Conservation (phyloP, 2,113 vertebrate genomes). For the Myrmecophaga tridactyla region DNA sequence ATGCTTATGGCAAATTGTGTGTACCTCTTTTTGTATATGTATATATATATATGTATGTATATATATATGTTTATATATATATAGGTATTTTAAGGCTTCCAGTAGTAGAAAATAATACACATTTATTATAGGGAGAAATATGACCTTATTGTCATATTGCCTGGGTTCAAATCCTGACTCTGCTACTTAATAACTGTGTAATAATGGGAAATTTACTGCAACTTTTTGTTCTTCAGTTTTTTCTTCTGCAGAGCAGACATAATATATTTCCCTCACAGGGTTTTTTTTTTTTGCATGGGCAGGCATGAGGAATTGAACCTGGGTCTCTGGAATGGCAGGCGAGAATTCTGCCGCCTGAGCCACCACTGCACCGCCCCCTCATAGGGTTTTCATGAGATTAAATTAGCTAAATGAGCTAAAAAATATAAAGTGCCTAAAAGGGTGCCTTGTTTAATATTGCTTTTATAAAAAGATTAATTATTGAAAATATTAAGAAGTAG, state of each 20-base stretch:
- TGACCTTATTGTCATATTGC: neutral
- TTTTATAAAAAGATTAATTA: neutral
- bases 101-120: neutral
- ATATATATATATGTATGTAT: too few species aligned
- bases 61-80: too few species aligned
- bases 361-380: too few species aligned
- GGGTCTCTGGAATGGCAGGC: too few species aligned
- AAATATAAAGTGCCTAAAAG: neutral
- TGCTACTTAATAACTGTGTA: too few species aligned
- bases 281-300: too few species aligned
- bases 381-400: neutral
- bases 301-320: too few species aligned
- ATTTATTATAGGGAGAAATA: neutral
- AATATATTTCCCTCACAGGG: neutral
- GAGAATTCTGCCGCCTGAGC: too few species aligned
- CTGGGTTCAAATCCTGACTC: too few species aligned
- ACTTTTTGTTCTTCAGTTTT: neutral
- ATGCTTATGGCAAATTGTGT: neutral
- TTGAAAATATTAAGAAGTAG: neutral
- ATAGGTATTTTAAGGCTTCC: neutral
- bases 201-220: neutral
- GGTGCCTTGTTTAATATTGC: neutral
- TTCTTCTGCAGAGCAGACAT: neutral
- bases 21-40: neutral
- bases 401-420: neutral